These are phyloP conservation scores for Nesospiza acunhae DNA, from an alignment of 2,113 vertebrate genomes.

Conservation along the genomic window DNA sequence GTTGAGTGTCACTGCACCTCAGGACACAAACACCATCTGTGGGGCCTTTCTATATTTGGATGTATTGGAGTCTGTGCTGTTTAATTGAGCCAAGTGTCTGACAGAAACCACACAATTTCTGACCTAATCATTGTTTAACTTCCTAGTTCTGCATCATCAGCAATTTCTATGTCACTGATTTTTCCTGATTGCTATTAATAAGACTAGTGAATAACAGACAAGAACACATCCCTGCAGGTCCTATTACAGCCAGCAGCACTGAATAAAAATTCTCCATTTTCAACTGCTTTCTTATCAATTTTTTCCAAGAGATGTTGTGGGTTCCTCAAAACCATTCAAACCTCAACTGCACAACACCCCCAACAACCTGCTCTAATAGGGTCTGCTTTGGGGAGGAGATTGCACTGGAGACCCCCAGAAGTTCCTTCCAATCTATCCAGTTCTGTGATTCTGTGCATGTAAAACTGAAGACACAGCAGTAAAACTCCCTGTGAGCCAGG, in stretches of 20 bases:
- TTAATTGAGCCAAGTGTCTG: constrained; percentile 31
- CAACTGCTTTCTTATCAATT: background rate
- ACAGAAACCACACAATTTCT: background rate
- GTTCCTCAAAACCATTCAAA: background rate
- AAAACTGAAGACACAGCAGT: background rate
- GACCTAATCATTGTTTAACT: constrained; percentile 16
- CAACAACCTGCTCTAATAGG: background rate
- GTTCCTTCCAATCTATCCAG: background rate
- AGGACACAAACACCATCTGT: constrained; percentile 63
- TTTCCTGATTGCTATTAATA: background rate
- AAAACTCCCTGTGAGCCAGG: background rate
- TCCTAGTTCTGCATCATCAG: constrained; percentile 9
- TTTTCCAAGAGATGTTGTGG: background rate
- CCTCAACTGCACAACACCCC: background rate
- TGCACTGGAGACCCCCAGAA: background rate
- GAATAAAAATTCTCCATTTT: background rate
- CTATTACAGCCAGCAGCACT: background rate
- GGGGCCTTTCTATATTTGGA: constrained; percentile 27
- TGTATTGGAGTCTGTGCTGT: background rate
- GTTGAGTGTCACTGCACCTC: constrained; percentile 32
- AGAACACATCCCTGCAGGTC: background rate
- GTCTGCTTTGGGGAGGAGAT: background rate
- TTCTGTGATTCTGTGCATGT: background rate
- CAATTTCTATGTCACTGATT: background rate
- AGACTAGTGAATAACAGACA: background rate